Evolutionary conservation across 2,888 invertebrate genomes (phyloP), one percentile per base, ranked within the genome.

Genomic region (Eilema griseolum): DNA sequence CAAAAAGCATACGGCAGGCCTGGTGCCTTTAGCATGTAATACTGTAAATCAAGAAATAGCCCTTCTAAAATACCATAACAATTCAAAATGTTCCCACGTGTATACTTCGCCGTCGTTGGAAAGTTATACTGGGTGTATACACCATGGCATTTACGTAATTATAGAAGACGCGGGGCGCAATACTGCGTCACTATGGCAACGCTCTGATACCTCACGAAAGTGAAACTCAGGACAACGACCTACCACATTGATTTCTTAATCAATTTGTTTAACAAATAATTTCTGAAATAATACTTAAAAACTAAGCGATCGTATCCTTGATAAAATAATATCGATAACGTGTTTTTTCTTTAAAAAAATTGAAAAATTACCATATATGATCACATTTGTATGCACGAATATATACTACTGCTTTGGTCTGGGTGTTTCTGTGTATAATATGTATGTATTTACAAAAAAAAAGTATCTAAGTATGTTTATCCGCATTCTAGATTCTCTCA

Each of bases 121-220:
- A 91, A 92, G 90, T 89, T 89, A 92, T 91, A 91, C 85, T 77
- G 74, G 79, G 73, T 74, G 69, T 67, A 71, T 70, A 75, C 73
- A 82, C 81, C 84, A 88, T 87, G 83, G 86, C 83, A 80, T 87
- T 90, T 87, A 86, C 86, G 86, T 86, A 89, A 91, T 90, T 88
- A 89, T 82, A 74, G 82, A 80, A 86, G 77, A 85, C 87, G 87
- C 76, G 75, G 78, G 85, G 88, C 88, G 88, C 84, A 77, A 68
- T 70, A 69, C 71, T 72, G 76, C 81, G 83, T 82, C 85, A 76
- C 89, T 89, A 90, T 90, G 87, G 89, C 88, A 89, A 89, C 88
- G 90, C 88, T 89, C 89, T 89, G 86, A 90, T 92, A 89, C 86
- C 81, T 83, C 85, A 85, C 79, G 88, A 92, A 92, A 93, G 92